Conservation (phyloP, 2,113 vertebrate species). For the Chrysemys picta region DNA sequence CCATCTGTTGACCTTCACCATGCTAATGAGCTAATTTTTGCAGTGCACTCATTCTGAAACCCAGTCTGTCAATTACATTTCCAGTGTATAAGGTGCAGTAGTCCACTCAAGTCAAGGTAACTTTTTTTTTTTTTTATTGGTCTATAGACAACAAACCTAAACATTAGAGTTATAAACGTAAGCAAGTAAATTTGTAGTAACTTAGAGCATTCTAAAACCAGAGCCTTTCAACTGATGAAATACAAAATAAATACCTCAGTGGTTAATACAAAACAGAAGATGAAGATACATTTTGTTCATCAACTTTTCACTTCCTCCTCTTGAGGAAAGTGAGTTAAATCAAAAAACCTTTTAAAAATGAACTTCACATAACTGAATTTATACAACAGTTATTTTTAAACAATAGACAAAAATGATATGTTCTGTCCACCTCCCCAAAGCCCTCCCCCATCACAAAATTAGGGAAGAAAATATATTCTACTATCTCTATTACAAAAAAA, state of each 20-base stretch:
- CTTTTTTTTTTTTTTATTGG: background rate
- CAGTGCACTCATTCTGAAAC: accelerated
- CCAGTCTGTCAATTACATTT: accelerated
- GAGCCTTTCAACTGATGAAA: conserved; percentile 10
- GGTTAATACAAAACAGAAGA: conserved; percentile 49
- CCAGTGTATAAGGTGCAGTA: background rate
- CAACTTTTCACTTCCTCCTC: background rate
- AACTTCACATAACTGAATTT: conserved; percentile 6
- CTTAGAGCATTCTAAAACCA: background rate
- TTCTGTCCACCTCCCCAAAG: background rate
- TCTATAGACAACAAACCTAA: conserved; percentile 5
- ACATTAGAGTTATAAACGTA: conserved; percentile 18
- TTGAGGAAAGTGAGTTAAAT: background rate
- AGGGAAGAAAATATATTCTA: background rate
- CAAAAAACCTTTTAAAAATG: conserved; percentile 46
- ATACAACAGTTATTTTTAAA: conserved; percentile 24
- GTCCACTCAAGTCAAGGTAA: accelerated
- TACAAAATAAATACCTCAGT: conserved; percentile 69
- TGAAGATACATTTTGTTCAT: background rate
- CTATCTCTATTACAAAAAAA: conserved; percentile 27
- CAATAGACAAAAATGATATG: background rate
- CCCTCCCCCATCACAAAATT: conserved; percentile 38
- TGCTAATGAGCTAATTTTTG: background rate
- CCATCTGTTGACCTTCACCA: accelerated
- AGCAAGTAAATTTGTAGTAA: background rate